These are phyloP conservation scores for Anarsia innoxiella DNA, from an alignment of 2,888 invertebrate species.

Conservation along the genomic window DNA sequence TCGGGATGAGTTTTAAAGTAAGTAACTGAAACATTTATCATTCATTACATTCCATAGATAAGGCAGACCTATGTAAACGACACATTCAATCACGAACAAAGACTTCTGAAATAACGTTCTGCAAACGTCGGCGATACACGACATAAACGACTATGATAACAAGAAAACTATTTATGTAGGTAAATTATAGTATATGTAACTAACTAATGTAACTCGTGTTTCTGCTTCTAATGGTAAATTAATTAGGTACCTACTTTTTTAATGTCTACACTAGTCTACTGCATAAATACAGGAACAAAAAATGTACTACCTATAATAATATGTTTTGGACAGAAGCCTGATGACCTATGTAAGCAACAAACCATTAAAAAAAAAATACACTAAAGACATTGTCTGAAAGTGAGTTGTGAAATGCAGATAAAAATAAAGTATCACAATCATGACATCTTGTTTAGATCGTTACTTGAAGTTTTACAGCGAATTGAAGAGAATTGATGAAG, in stretches of 20 bases:
- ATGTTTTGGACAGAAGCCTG: no score
- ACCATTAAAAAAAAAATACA: slow-evolving; percentile 1
- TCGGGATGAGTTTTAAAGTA: slow-evolving; percentile 13
- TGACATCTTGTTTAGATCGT: slow-evolving; percentile 31
- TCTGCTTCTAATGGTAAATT: no score
- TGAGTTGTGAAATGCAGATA: slow-evolving; percentile 22
- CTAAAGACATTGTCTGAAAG: no score
- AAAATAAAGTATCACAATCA: slow-evolving; percentile 32
- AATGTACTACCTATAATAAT: no score
- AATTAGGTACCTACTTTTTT: no score
- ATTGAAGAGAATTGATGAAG: slow-evolving; percentile 49
- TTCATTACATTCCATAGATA: slow-evolving; percentile 57
- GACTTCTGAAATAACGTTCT: slow-evolving; percentile 35
- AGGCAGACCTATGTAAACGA: slow-evolving; percentile 39
- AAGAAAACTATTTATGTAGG: no score
- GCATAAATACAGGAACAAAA: no score
- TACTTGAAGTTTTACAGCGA: slow-evolving; percentile 36
- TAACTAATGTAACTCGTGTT: no score
- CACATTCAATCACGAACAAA: slow-evolving; percentile 48
- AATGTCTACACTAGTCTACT: no score
- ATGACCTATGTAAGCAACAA: neutral
- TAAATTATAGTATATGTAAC: no score
- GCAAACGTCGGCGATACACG: slow-evolving; percentile 21
- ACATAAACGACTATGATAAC: slow-evolving; percentile 20
- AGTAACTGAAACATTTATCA: slow-evolving; percentile 42